Evolutionary conservation across 2,888 invertebrate genomes (phyloP), one percentile per base, ranked within the genome.

Genomic region (Cactoblastis cactorum): DNA sequence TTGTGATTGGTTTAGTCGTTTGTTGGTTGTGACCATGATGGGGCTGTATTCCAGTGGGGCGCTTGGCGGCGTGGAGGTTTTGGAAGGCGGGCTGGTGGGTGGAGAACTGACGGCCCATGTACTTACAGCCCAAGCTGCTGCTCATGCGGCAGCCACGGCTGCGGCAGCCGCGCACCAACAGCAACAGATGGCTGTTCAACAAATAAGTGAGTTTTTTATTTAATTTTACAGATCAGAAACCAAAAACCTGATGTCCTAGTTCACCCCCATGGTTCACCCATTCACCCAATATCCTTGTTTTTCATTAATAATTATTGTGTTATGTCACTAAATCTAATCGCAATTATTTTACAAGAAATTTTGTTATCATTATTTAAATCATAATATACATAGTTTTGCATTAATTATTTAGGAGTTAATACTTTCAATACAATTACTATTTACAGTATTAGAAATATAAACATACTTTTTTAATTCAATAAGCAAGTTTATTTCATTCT

Each of bases 41-140:
- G 87, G 88, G 52, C 71, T 89, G 61, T 89, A 87, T 88, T 88
- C 88, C 77, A 88, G 92, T 72, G 92, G 92, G 65, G 91, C 91
- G 69, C 89, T 92, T 76, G 77, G 83, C 79, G 84, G 88, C 54
- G 82, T 88, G 65, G 88, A 87, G 58, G 85, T 89, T 63, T 71
- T 89, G 61, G 89, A 80, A 69, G 73, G 87, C 55, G 77, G 88
- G 46, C 59, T 86, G 69, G 81, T 84, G 46, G 83, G 87, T 50
- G 82, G 82, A 15, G 86, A 87, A 62, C 68, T 88, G 68, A 82
- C 84, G 45, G 83, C 87, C 4, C 85, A 85, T 56, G 85, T 88
- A 51, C 62, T 89, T 60, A 84, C 75, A 66, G 84, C 86, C 60
- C 91, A 81, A 74, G 91, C 84, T 61, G 91, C 86, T 63, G 91